Base-by-base conservation (phyloP, 1,140 invertebrate genomes). In the Philopotamus ludificatus region DNA sequence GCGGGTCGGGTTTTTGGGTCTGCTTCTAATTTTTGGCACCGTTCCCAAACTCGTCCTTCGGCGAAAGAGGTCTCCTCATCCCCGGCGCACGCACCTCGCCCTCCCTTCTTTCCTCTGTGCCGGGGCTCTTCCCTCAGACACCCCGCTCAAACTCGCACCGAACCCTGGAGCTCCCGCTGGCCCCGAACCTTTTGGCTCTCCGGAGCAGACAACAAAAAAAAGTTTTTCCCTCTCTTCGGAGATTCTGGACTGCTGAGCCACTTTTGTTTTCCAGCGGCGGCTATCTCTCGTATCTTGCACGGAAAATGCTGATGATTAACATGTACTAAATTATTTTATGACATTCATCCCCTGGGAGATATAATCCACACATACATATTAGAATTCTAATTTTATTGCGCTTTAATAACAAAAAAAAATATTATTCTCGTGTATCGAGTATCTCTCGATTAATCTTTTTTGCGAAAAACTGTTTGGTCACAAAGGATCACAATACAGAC, bases 141-240 rank as follows among this genome's bases (percentile, higher is more conserved):
- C 62, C 51, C 55, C 62, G 51, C 20, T 22, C 50, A 16, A 42
- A 16, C 49, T 47, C 45, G n/a, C 41, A 34, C 55, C 55, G 16
- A 28, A 21, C 20, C 25, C 51, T 25, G 60, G 49, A 18, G n/a
- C 26, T 58, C 34, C 42, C 58, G 10, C 54, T 23, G 42, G 23
- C 28, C 55, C 47, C 26, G 41, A 12, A 21, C 42, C 54, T 22
- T n/a, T 34, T 20, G 9, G 28, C 42, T 41, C 39, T 39, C 26
- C 41, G n/a, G 18, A 22, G 57, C 66, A 65, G 67, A 69, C 67
- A 65, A 57, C 67, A 69, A 65, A 65, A n/a, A n/a, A 64, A 65
- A 63, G 28, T 60, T 60, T 68, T 61, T 57, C 60, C 55, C 23
- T 18, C 50, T 12, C 47, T 20, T 26, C 20, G 22, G n/a, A n/a